Conservation (phyloP, 2,888 invertebrate genomes). For the Protonemura montana region DNA sequence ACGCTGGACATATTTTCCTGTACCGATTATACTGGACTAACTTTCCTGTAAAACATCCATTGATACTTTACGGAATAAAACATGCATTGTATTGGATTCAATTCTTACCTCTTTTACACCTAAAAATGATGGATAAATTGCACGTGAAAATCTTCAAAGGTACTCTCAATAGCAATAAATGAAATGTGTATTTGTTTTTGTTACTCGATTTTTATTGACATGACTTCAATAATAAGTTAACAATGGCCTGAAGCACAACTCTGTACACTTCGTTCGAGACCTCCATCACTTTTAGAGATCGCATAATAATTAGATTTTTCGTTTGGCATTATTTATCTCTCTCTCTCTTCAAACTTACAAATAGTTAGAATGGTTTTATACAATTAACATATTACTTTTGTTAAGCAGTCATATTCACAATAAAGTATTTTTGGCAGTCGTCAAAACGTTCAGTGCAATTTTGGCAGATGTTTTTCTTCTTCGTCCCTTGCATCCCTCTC, state of each 20-base stretch:
- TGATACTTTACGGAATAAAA: too few species aligned
- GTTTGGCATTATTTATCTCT: conserved; percentile 26
- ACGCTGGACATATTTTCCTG: too few species aligned
- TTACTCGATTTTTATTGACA: conserved; percentile 34
- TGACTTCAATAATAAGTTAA: conserved; percentile 39
- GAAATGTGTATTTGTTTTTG: background rate
- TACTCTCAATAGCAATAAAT: too few species aligned
- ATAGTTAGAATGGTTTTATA: conserved; percentile 18
- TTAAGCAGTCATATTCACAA: conserved; percentile 12
- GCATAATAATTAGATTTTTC: conserved; percentile 15
- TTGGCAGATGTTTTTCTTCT: conserved; percentile 12
- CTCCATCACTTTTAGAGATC: background rate
- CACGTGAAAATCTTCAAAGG: too few species aligned
- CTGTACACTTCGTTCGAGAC: background rate
- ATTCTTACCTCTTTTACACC: too few species aligned
- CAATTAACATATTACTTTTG: conserved; percentile 27
- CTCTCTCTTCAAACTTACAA: conserved; percentile 14
- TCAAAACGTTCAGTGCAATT: background rate
- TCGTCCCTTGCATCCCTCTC: background rate
- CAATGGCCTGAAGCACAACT: conserved; percentile 28
- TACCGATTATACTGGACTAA: too few species aligned
- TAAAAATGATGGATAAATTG: too few species aligned
- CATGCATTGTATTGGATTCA: too few species aligned
- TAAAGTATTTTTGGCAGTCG: conserved; percentile 20
- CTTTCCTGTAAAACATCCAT: too few species aligned